phyloP scores from a whole-genome alignment of 2,888 invertebrate species.

The Smittia sp. region DNA sequence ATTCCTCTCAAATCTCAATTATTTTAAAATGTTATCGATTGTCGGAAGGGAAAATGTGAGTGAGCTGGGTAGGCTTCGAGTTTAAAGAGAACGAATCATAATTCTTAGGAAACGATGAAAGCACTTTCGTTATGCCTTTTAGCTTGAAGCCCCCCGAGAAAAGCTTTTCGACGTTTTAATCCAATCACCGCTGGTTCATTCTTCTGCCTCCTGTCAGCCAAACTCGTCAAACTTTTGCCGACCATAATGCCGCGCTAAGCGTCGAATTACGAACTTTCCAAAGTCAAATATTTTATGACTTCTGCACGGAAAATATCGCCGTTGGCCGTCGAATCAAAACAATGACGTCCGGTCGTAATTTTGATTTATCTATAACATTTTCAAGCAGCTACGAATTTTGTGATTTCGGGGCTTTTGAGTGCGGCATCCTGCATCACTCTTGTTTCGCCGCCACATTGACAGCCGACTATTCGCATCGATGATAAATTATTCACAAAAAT shows the following conservation, averaged over 20 bases:
- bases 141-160: too few relatives aligned
- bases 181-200: too few relatives aligned
- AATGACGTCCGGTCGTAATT: slow-evolving; percentile 17
- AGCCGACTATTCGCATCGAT: background rate
- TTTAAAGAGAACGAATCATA: background rate
- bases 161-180: too few relatives aligned
- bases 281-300: background rate
- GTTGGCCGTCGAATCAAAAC: slow-evolving; percentile 13
- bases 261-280: background rate
- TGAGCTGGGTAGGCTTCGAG: background rate
- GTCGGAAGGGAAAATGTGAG: slow-evolving; percentile 10
- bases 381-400: background rate
- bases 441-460: too few relatives aligned
- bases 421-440: too few relatives aligned
- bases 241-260: too few relatives aligned
- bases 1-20: slow-evolving; percentile 34
- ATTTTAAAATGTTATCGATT: slow-evolving; percentile 26
- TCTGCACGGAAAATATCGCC: background rate
- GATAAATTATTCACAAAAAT: slow-evolving; percentile 32
- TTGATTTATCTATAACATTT: background rate
- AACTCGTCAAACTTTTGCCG: too few relatives aligned
- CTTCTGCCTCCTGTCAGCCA: too few relatives aligned
- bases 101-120: too few relatives aligned
- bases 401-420: background rate
- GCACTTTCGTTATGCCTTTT: too few relatives aligned